phyloP scores from a whole-genome alignment of 2,797 vertebrate species.

The Philypnodon macrostomus region DNA sequence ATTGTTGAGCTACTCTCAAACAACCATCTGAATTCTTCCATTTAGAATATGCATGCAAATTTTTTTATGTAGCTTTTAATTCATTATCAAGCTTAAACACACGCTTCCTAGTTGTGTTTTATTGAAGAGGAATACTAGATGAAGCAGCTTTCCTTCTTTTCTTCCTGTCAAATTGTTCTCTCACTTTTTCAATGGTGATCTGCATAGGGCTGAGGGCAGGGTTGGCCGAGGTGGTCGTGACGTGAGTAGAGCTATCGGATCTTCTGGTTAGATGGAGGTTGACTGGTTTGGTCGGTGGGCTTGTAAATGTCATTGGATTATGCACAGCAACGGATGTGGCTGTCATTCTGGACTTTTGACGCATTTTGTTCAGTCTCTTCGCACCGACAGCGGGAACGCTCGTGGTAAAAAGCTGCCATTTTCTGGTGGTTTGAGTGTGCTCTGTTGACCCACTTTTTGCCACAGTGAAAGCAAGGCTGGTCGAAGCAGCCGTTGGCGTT shows the following conservation, averaged over 20 bases:
- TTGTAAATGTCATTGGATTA: conserved; percentile 22
- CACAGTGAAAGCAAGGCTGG: background rate
- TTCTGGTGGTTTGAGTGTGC: conserved; percentile 13
- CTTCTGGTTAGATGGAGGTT: background rate
- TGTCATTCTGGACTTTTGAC: conserved; percentile 35
- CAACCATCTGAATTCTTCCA: conserved; percentile 22
- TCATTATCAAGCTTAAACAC: conserved; percentile 10
- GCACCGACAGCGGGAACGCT: conserved; percentile 10
- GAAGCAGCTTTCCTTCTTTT: conserved; percentile 56
- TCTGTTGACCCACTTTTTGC: background rate
- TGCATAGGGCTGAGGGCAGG: conserved; percentile 47
- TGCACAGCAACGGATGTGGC: background rate
- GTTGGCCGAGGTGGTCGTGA: conserved; percentile 23
- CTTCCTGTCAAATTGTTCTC: conserved; percentile 57
- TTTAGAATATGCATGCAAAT: conserved; percentile 19
- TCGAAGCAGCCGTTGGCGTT: conserved; percentile 1
- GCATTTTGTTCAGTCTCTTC: conserved; percentile 36
- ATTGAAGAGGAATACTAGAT: conserved; percentile 10
- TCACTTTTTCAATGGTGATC: conserved; percentile 53
- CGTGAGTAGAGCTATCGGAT: conserved; percentile 13
- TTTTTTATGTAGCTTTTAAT: conserved; percentile 2
- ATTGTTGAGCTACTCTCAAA: conserved; percentile 30
- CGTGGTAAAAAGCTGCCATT: conserved; percentile 34
- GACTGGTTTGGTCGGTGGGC: background rate
- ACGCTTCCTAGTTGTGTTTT: conserved; percentile 9